phyloP scores from a whole-genome alignment of 2,888 invertebrate genomes.

The Ichneumon xanthorius region DNA sequence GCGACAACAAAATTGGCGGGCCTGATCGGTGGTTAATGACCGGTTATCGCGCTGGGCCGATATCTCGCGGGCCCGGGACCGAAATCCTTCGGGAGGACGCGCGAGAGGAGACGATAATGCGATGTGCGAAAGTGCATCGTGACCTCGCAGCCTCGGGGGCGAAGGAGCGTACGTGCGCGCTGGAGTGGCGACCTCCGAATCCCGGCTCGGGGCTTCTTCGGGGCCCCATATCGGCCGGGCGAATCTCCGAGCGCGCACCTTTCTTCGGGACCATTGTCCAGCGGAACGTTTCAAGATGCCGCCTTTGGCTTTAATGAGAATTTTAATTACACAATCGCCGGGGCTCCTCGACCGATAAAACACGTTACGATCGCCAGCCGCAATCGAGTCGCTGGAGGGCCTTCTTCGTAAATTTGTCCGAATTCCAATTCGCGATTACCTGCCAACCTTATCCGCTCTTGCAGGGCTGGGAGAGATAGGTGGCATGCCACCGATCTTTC shows the following conservation, averaged over 20 bases:
- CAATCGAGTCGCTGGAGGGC: background rate
- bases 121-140: background rate
- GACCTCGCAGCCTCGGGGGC: constrained; percentile 2
- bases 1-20: constrained; percentile 55
- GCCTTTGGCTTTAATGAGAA: constrained; percentile 75
- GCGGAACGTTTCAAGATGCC: constrained; percentile 75
- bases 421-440: constrained; percentile 53
- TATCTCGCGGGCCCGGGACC: constrained; percentile 28
- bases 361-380: constrained; percentile 37
- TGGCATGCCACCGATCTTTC: constrained; percentile 9
- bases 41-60: constrained; percentile 58
- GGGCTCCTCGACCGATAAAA: constrained; percentile 63
- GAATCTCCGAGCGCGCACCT: constrained; percentile 53
- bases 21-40: constrained; percentile 58
- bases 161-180: background rate
- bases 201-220: constrained; percentile 32
- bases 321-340: constrained; percentile 77
- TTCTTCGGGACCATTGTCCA: constrained; percentile 73
- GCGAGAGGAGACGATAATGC: background rate
- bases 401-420: constrained; percentile 43
- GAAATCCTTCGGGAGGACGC: background rate
- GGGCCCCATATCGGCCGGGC: constrained; percentile 65
- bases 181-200: background rate
- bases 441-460: background rate
- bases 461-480: background rate